Base-by-base conservation (phyloP, 2,888 invertebrate species). In the Plebejus anna region DNA sequence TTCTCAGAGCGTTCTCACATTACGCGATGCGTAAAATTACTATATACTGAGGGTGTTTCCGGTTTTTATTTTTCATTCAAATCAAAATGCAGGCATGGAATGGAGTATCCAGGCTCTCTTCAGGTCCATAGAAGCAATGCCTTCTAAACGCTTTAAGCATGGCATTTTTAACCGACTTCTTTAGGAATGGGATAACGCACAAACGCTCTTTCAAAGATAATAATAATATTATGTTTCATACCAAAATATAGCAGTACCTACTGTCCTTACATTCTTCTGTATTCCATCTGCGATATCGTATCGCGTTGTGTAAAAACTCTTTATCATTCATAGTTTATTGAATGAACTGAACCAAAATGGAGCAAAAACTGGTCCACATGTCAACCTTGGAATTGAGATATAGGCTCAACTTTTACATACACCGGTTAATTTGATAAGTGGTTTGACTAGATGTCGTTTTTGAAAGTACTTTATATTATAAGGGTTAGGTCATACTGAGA, bases 391-490 rank as follows among this genome's bases (percentile, higher is more conserved):
- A 36, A 13, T 66, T 16, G 32, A 66, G 22, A 32, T 66, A 36
- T 66, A 36, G 66, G 66, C 13, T 66, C 66, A 36, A 66, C 66
- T 66, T 66, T 66, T 66, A 66, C 36, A 32, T 36, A 66, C 32
- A 66, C 66, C 66, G 66, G 16, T 28, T 61, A 61, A 28, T 9
- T 22, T 66, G 66, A 66, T 66, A 66, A 66, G 66, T 66, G 32
- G 66, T 66, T 16, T 66, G 66, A 66, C 66, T 11, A 66, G 66
- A 32, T 36, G 16, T 66, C 32, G 36, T 4, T 66, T 36, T 66
- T 66, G 66, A 32, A 66, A 66, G 66, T 66, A 66, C 66, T 66
- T 66, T 36, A 66, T 32, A 61, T 28, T 28, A 32, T 59, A 59
- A 59, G 7, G 22, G 55, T 16, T 16, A 16, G 55, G 13, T 55